These are phyloP conservation scores for Zoanthus gigantus DNA, from an alignment of 92 coral and sea anemone species.

Conservation along the genomic window DNA sequence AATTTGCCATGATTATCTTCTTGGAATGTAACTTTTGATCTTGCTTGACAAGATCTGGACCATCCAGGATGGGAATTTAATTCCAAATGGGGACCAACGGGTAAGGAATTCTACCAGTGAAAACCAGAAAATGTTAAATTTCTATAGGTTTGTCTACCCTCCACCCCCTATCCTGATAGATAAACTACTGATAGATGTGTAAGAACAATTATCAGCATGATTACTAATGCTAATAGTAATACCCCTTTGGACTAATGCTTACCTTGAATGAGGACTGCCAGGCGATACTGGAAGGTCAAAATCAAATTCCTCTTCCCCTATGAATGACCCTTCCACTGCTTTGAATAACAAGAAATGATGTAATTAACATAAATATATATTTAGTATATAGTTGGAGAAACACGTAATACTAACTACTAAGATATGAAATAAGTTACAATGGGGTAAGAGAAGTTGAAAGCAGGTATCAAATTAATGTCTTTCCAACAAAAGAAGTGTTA, in stretches of 20 bases:
- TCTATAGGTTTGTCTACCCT: too few species aligned
- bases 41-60: too few species aligned
- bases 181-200: neutral
- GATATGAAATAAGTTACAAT: neutral
- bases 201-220: neutral
- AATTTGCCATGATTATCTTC: too few species aligned
- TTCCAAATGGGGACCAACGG: too few species aligned
- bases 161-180: too few species aligned
- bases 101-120: too few species aligned
- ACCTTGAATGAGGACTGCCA: constrained; percentile 53
- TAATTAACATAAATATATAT: neutral
- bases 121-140: too few species aligned
- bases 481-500: too few species aligned
- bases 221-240: neutral
- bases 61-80: too few species aligned
- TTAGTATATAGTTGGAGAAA: neutral
- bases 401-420: neutral
- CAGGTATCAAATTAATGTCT: too few species aligned
- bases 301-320: constrained; percentile 94
- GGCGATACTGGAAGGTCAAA: constrained; percentile 93
- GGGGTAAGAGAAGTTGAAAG: neutral
- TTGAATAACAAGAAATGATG: neutral
- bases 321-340: constrained; percentile 65
- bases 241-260: neutral
- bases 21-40: too few species aligned